Conservation (phyloP, 1,140 invertebrate species). For the Helicoverpa zea region DNA sequence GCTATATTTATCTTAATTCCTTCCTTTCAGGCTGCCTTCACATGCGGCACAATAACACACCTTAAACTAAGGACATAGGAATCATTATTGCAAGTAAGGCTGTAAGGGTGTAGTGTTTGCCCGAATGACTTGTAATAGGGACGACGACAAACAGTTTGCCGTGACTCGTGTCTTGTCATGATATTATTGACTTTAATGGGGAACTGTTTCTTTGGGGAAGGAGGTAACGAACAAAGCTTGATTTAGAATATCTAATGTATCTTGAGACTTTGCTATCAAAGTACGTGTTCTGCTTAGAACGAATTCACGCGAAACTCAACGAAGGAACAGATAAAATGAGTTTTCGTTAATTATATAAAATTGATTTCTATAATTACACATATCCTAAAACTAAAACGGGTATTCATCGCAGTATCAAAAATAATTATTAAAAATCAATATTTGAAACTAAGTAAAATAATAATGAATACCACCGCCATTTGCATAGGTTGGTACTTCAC, state of each 20-base stretch:
- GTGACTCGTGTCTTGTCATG: constrained; percentile 24
- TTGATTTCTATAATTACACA: not conserved
- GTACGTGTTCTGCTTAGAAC: too few species aligned
- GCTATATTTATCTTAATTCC: constrained; percentile 59
- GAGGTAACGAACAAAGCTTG: too few species aligned
- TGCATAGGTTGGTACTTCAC: too few species aligned
- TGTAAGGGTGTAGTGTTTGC: not conserved
- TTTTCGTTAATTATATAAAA: too few species aligned
- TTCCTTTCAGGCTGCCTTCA: constrained; percentile 37
- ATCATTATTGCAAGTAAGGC: not conserved
- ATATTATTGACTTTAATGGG: constrained; percentile 39
- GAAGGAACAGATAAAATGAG: too few species aligned
- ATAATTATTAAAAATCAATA: not conserved
- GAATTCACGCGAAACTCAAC: too few species aligned
- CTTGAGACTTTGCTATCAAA: too few species aligned
- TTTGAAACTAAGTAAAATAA: not conserved
- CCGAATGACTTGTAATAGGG: constrained; percentile 5
- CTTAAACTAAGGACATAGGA: not conserved
- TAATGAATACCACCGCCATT: not conserved
- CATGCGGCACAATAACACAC: not conserved
- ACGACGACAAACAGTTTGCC: constrained; percentile 11
- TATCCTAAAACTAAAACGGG: too few species aligned
- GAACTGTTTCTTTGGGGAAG: constrained; percentile 4
- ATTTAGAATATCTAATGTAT: too few species aligned
- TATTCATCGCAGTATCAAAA: not conserved